A percentile compares a stretch with the other conserved stretches of the same genome.
phyloP scores from a whole-genome alignment of 2,797 vertebrate species.

The Notolepis coatsorum region DNA sequence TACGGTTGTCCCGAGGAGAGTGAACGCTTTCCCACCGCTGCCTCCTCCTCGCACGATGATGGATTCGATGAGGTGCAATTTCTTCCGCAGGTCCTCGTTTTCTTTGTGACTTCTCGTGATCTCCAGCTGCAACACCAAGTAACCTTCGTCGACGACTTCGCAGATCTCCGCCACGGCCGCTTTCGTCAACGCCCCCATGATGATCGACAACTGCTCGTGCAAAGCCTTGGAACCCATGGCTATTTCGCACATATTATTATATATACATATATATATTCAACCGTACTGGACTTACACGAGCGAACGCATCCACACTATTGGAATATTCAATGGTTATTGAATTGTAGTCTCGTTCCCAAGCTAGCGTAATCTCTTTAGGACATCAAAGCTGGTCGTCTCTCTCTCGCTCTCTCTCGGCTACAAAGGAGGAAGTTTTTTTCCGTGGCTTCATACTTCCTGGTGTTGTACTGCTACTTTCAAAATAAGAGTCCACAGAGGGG shows the following conservation, averaged over 20 bases:
- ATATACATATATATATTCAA: neutral
- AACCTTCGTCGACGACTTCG: slow-evolving; percentile 67
- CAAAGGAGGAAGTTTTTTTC: neutral
- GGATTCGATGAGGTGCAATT: slow-evolving; percentile 72
- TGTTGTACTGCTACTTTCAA: slow-evolving; percentile 8
- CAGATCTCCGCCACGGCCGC: slow-evolving; percentile 72
- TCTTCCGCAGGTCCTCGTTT: slow-evolving; percentile 70
- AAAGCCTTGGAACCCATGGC: slow-evolving; percentile 32
- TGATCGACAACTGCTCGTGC: slow-evolving; percentile 57
- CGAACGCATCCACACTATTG: too few relatives aligned
- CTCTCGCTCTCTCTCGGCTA: neutral
- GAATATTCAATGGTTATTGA: too few relatives aligned
- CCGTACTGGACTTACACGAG: too few relatives aligned
- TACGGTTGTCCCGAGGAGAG: neutral
- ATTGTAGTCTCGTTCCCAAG: too few relatives aligned
- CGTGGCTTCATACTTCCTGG: slow-evolving; percentile 30
- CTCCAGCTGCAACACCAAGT: slow-evolving; percentile 65
- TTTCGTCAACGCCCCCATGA: slow-evolving; percentile 66
- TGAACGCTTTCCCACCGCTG: neutral
- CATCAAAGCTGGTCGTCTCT: neutral
- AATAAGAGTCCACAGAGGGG: slow-evolving; percentile 43
- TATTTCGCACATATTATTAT: neutral
- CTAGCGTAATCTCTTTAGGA: neutral
- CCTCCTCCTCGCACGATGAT: slow-evolving; percentile 59
- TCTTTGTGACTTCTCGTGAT: slow-evolving; percentile 62